Evolutionary conservation across 2,797 vertebrate genomes (phyloP).

Genomic region (Danionella dracula): DNA sequence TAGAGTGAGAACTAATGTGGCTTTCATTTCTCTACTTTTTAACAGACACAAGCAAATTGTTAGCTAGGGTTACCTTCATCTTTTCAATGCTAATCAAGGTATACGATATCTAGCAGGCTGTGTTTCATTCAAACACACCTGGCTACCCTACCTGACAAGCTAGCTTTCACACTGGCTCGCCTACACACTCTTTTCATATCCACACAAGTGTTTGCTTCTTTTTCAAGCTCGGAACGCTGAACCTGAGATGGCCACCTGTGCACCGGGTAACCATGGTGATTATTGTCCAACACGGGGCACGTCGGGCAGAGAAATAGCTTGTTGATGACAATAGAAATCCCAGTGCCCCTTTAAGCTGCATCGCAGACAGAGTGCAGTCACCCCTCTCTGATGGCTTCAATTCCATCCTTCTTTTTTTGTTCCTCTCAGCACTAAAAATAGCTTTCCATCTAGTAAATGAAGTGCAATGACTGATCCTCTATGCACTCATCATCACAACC

Average conservation of each 20-base stretch:
- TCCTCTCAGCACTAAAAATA: conserved; percentile 57
- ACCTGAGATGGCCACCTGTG: conserved; percentile 13
- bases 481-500: conserved; percentile 37
- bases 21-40: conserved; percentile 34
- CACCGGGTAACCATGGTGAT: background rate
- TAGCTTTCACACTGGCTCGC: conserved; percentile 10
- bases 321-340: conserved; percentile 5
- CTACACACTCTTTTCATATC: conserved; percentile 16
- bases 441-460: conserved; percentile 65
- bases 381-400: background rate
- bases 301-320: background rate
- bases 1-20: background rate
- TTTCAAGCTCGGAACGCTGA: background rate
- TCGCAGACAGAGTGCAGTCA: background rate
- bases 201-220: conserved; percentile 8
- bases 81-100: conserved; percentile 33
- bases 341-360: background rate
- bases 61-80: conserved; percentile 3
- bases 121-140: background rate
- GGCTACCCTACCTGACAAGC: conserved; percentile 27
- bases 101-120: background rate
- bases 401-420: background rate
- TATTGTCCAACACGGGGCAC: background rate
- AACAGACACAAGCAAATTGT: conserved; percentile 6
- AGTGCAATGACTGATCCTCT: conserved; percentile 54